Percentiles rank a stretch among this genome's conserved stretches.
Conservation (phyloP, 2,113 vertebrate species). For the Actenoides lindsayi region DNA sequence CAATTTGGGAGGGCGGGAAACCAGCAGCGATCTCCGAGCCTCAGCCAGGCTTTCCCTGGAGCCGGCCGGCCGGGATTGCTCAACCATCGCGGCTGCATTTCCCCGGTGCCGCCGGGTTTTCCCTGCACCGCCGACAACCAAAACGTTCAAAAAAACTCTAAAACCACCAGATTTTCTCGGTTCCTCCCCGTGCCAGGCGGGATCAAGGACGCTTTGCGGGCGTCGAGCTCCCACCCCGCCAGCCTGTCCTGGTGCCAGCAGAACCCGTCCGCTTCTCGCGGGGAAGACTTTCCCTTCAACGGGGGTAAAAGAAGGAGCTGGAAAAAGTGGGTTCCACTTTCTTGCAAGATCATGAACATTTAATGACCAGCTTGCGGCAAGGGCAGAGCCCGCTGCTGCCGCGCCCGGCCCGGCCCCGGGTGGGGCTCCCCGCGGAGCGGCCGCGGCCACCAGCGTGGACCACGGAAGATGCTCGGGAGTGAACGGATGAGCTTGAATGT, state of each 20-base stretch:
- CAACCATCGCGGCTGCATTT: not conserved
- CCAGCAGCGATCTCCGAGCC: not conserved
- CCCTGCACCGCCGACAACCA: accelerated
- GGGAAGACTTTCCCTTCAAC: not conserved
- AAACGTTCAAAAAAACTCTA: not conserved
- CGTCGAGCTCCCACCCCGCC: not conserved
- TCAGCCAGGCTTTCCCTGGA: not conserved
- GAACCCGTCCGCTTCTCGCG: not conserved
- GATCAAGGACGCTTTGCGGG: not conserved
- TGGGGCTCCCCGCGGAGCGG: no score
- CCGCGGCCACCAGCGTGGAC: no score
- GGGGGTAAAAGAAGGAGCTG: no score
- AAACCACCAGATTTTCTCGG: not conserved
- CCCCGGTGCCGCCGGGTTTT: not conserved
- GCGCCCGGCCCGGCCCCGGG: not conserved
- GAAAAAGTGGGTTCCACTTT: not conserved
- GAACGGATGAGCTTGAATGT: not conserved
- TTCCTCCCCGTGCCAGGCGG: not conserved
- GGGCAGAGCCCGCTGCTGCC: not conserved
- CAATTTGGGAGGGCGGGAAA: not conserved
- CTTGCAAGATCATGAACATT: not conserved
- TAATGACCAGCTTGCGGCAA: not conserved
- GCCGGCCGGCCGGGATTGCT: not conserved
- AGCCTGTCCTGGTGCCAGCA: not conserved
- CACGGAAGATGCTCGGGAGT: not conserved